Base-by-base conservation (phyloP, 1,140 invertebrate genomes). In the Antheraea pernyi region DNA sequence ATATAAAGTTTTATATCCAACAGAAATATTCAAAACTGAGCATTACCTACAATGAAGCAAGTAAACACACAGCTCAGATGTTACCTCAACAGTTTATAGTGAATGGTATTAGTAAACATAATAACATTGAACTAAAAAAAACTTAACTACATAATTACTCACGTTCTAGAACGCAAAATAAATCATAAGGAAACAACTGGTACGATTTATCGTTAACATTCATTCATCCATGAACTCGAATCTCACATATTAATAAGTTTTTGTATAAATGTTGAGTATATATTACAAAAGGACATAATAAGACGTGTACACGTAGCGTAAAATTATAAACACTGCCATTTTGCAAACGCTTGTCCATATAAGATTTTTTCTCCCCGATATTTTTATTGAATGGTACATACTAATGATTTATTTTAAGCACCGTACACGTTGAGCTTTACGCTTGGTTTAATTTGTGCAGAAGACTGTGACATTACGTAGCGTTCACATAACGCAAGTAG, bases 51-150 rank as follows among this genome's bases (percentile, higher is more conserved):
- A 53, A 53, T 53, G 46, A 16, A 53, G 46, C 46, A 13, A 53
- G 16, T 53, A n/a, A 42, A 42, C 16, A n/a, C 46, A 13, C 46
- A 13, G 9, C 46, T 53, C 16, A 13, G 46, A 53, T 16, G 46
- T 53, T 16, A 53, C 46, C 11, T 13, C 16, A 16, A 53, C 11
- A 2, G 46, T 53, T 53, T 16, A 53, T 53, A 53, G 46, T 53
- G 46, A 53, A 53, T 53, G 46, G 46, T 53, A 53, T n/a, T n/a
- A 53, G 46, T 53, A 53, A 53, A 53, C 46, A 53, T 16, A 53
- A 53, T 2, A 53, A 53, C 46, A 53, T 53, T 53, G 46, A 53
- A 53, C 16, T n/a, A 53, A 53, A 16, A 53, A 16, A 53, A 53
- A 53, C 46, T 13, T 53, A 53, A 53, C 46, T 53, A 53, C 13